phyloP scores from a whole-genome alignment of 2,113 vertebrate species.

The Hylia prasina region DNA sequence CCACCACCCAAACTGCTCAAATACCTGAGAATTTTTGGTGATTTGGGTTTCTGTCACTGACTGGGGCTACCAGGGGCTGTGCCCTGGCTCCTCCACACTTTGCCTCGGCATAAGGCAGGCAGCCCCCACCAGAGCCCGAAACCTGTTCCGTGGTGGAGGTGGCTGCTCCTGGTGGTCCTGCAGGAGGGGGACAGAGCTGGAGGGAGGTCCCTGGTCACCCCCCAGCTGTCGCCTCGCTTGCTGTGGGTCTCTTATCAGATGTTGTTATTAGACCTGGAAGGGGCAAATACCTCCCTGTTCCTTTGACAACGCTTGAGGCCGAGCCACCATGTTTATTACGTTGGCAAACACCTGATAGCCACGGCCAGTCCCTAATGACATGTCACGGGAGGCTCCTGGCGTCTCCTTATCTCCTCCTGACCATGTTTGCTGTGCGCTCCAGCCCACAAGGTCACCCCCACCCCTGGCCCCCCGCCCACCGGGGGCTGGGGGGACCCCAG shows the following conservation, averaged over 20 bases:
- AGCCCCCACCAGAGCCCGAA: not conserved
- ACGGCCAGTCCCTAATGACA: conserved; percentile 78
- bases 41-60: not conserved
- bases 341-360: conserved; percentile 76
- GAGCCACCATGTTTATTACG: conserved; percentile 74
- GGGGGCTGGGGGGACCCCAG: not conserved
- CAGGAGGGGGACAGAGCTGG: fast-evolving
- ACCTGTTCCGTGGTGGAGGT: fast-evolving
- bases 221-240: not conserved
- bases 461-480: conserved; percentile 51
- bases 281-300: conserved; percentile 67
- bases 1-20: not conserved
- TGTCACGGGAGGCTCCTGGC: conserved; percentile 78
- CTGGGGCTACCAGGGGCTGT: not conserved
- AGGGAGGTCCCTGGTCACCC: not conserved
- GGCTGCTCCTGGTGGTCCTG: not conserved
- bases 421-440: conserved; percentile 77
- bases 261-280: conserved; percentile 70
- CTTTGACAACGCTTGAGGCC: conserved; percentile 68
- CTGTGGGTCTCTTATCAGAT: conserved; percentile 59
- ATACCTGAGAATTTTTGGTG: not conserved
- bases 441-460: conserved; percentile 75
- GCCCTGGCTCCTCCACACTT: not conserved
- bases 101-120: fast-evolving
- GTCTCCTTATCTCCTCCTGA: conserved; percentile 83